Base-by-base conservation (phyloP, 2,888 invertebrate genomes). In the Chouioia cunea region DNA sequence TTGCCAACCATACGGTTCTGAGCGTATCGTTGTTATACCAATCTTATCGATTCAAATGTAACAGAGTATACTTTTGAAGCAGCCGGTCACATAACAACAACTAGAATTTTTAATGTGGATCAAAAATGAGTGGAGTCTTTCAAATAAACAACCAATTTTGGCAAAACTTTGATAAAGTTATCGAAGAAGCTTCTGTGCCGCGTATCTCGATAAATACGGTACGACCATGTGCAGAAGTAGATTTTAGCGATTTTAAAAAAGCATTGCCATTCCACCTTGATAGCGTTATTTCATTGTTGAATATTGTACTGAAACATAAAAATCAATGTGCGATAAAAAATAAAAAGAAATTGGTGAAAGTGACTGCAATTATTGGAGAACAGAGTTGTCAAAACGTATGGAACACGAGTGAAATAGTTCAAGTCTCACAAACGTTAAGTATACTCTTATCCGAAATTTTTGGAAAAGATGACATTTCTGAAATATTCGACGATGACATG, bases 291-390 rank as follows among this genome's bases (percentile, higher is more conserved):
- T 73, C 70, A 4, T 77, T 79, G 44, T 65, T 84, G 18, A 75
- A 78, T 44, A 71, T 77, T 52, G 70, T 82, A 20, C 53, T 77
- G 15, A 56, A 71, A 57, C 74, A 67, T 57, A 56, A 59, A 16
- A 62, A 75, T 23, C 52, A 59, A 2, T 59, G 54, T 3, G 66
- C 27, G 16, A 48, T 0, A 71, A 69, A 23, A 68, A 50, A n/a
- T 69, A 72, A 53, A 56, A 77, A 58, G 53, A 75, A 44, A 23
- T 22, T 48, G 44, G 68, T 22, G 16, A 74, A 79, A 44, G 66
- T 84, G 16, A 36, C 85, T 14, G 22, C 80, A 14, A 72, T 85
- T 14, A 75, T 84, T 56, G 86, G 86, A 0, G 86, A 86, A 71
- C 82, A 86, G 1, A 74, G 78, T 36, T 78, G 79, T 46, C 78